phyloP scores from a whole-genome alignment of 2,888 invertebrate species.

The Crocallis elinguaria region DNA sequence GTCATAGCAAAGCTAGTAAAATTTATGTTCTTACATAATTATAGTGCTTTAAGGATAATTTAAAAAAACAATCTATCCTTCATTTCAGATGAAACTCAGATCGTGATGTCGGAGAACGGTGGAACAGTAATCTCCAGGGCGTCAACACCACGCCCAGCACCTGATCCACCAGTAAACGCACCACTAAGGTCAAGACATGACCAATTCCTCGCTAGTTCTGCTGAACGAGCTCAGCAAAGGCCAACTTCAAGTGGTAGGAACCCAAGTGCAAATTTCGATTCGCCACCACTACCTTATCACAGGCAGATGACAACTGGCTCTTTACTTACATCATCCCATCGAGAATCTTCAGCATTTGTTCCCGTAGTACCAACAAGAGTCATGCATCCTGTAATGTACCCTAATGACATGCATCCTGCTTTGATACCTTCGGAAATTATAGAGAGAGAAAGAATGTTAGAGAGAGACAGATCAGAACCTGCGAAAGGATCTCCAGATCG shows the following conservation, averaged over 20 bases:
- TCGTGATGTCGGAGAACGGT: slow-evolving; percentile 79
- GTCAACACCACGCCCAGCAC: slow-evolving; percentile 78
- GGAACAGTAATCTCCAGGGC: slow-evolving; percentile 76
- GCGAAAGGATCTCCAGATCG: slow-evolving; percentile 81
- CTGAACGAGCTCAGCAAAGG: slow-evolving; percentile 74
- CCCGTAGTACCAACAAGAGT: slow-evolving; percentile 93
- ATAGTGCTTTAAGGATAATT: background rate
- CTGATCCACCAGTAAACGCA: slow-evolving; percentile 74
- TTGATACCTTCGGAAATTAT: slow-evolving; percentile 85
- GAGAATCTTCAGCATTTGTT: slow-evolving; percentile 94
- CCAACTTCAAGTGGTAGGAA: slow-evolving; percentile 82
- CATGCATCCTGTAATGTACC: slow-evolving; percentile 89
- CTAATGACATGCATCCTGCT: slow-evolving; percentile 88
- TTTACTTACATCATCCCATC: slow-evolving; percentile 83
- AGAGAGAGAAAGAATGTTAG: slow-evolving; percentile 82
- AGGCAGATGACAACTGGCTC: slow-evolving; percentile 85
- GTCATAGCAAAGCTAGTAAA: no score
- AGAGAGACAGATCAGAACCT: slow-evolving; percentile 75
- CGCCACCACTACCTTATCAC: slow-evolving; percentile 87
- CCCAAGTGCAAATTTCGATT: slow-evolving; percentile 85
- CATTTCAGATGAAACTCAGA: slow-evolving; percentile 67
- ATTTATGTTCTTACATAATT: background rate
- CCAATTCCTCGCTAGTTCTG: slow-evolving; percentile 85
- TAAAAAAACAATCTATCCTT: slow-evolving; percentile 36
- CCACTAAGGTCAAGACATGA: slow-evolving; percentile 84